Evolutionary conservation across 1,140 invertebrate genomes (phyloP), one percentile per base, ranked within the genome.

Genomic region (Atta cephalotes): DNA sequence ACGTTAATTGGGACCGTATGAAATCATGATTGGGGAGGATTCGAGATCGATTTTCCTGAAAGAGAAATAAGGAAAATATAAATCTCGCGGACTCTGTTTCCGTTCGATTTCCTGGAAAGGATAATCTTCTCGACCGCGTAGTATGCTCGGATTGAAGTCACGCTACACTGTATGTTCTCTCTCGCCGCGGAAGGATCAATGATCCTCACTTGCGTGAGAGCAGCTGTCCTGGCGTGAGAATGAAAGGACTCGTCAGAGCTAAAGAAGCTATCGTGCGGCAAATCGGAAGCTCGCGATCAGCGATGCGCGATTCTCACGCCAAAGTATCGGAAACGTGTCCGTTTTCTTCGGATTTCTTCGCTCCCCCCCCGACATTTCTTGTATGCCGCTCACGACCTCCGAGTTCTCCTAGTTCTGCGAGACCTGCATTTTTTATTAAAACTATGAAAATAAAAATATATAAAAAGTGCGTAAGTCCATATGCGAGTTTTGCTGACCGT

Each of bases 221-320:
- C 45, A 56, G 18, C 45, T 16, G 28, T 25, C 45, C 45, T 60
- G 39, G 6, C 12, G 63, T 58, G 35, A 86, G 63, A 87, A 86
- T 71, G 53, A 45, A 78, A 78, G 76, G 72, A 63, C 63, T 78
- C 56, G 72, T 49, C 53, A 56, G 82, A 86, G 53, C 56, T 35
- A 70, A 68, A 51, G 72, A 66, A 53, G 62, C 58, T 71, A 68
- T 77, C 62, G 72, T 62, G 65, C 84, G 86, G 84, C 58, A 70
- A 78, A 60, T 70, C 45, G 53, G 86, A 87, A 87, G 53, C 65
- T 86, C 63, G 65, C 76, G 84, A 77, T 87, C 74, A 78, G 85
- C 86, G 60, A 87, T 66, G 70, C 81, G 63, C 56, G 86, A 87
- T 86, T 86, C 82, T 76, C 81, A 51, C 82, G 71, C n/a, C 81